Evolutionary conservation across 2,113 vertebrate species (phyloP).

Genomic region (Crotalus horridus): DNA sequence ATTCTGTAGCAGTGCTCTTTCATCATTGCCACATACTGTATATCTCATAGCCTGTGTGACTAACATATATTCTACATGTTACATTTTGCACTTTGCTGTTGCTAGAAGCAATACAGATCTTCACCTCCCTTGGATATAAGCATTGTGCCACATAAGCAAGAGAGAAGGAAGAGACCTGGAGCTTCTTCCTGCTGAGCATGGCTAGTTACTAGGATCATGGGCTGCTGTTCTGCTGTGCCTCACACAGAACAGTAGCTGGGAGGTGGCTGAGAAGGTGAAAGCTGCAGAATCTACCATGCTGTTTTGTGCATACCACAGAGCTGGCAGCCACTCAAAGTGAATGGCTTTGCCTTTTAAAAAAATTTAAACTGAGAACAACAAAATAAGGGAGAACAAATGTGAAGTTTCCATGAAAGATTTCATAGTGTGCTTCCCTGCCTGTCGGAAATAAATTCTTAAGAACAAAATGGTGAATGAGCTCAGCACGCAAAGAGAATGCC

Average conservation of each 20-base stretch:
- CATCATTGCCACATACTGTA: neutral
- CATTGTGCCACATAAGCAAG: neutral
- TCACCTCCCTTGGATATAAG: neutral
- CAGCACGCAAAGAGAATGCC: neutral
- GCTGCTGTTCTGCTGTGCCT: neutral
- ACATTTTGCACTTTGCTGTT: conserved; percentile 21
- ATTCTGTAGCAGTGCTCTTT: neutral
- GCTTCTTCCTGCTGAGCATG: neutral
- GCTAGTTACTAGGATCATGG: neutral
- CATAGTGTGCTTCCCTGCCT: conserved; percentile 2
- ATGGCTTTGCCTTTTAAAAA: neutral
- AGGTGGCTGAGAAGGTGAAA: neutral
- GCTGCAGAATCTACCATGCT: neutral
- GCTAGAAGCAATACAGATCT: neutral
- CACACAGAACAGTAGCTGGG: conserved; percentile 2
- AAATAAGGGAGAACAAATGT: conserved; percentile 11
- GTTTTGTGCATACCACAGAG: neutral
- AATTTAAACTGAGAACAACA: neutral
- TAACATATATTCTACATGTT: neutral
- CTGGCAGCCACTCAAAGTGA: neutral
- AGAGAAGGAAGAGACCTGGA: neutral
- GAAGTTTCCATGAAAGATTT: neutral
- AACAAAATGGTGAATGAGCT: conserved; percentile 16
- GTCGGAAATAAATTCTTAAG: conserved; percentile 11
- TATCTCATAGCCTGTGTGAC: neutral